Conservation (phyloP, 2,113 vertebrate genomes). For the Gavialis gangeticus region DNA sequence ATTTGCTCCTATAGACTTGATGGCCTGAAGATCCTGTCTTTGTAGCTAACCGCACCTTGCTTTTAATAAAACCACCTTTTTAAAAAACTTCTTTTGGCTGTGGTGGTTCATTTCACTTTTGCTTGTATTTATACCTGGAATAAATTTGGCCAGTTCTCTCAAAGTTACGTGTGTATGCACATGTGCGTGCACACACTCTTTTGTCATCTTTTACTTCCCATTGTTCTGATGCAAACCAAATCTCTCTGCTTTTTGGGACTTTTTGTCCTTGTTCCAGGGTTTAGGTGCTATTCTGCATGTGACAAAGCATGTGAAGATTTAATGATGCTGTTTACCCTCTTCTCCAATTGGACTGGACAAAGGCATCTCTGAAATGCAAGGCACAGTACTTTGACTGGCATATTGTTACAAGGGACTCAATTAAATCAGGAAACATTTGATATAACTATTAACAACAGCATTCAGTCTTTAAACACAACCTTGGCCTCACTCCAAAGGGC, state of each 20-base stretch:
- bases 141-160: neutral
- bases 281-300: neutral
- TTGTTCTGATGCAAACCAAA: neutral
- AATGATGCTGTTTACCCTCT: constrained; percentile 5
- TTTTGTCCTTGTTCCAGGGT: constrained; percentile 37
- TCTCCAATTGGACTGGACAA: neutral
- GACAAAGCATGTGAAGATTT: neutral
- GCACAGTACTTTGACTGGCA: constrained; percentile 29
- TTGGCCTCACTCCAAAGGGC: neutral
- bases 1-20: neutral
- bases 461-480: neutral
- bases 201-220: neutral
- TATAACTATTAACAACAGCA: neutral
- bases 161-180: neutral
- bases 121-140: neutral
- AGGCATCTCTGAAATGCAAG: neutral
- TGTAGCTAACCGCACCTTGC: neutral
- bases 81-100: neutral
- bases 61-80: neutral
- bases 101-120: neutral
- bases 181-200: neutral
- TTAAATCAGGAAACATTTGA: constrained; percentile 25
- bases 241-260: fast-evolving
- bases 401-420: constrained; percentile 48
- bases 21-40: neutral